Percentiles rank a stretch among this genome's conserved stretches.
Conservation (phyloP, 2,113 vertebrate genomes). For the Amia ocellicauda region DNA sequence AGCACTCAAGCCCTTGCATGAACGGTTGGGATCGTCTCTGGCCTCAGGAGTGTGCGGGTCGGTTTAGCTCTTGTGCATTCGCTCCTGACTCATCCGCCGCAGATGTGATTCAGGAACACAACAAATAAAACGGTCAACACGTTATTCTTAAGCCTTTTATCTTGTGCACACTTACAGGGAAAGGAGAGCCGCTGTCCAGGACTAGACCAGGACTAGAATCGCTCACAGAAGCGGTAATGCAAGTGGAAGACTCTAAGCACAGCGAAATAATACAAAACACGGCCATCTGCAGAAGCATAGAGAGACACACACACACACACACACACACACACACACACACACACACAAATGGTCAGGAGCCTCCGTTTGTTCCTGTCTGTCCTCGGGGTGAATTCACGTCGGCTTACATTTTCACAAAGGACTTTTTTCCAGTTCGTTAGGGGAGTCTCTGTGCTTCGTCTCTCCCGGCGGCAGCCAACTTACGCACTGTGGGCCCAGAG, state of each 20-base stretch:
- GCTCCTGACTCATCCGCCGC: neutral
- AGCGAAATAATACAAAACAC: conserved; percentile 56
- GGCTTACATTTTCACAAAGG: neutral
- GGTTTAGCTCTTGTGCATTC: neutral
- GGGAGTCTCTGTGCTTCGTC: conserved; percentile 49
- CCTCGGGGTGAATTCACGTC: neutral
- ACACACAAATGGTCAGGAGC: neutral
- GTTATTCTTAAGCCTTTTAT: conserved; percentile 32
- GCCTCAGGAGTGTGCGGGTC: neutral
- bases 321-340: conserved; percentile 11
- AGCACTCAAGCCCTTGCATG: conserved; percentile 2
- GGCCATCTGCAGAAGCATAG: conserved; percentile 45
- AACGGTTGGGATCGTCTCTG: conserved; percentile 1
- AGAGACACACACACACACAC: conserved; percentile 30
- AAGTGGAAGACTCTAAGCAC: conserved; percentile 67
- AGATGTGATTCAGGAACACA: conserved; percentile 58
- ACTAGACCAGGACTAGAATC: conserved; percentile 64
- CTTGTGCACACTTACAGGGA: conserved; percentile 51
- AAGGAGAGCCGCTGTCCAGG: conserved; percentile 30
- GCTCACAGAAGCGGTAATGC: conserved; percentile 66
- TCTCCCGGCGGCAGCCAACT: conserved; percentile 32
- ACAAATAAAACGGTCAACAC: conserved; percentile 66
- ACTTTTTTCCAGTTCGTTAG: conserved; percentile 9
- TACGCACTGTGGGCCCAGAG: conserved; percentile 84
- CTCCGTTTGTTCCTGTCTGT: conserved; percentile 17